A percentile compares a stretch with the other conserved stretches of the same genome.
Evolutionary conservation across 2,797 vertebrate genomes (phyloP).

Genomic region (Protonibea diacanthus): DNA sequence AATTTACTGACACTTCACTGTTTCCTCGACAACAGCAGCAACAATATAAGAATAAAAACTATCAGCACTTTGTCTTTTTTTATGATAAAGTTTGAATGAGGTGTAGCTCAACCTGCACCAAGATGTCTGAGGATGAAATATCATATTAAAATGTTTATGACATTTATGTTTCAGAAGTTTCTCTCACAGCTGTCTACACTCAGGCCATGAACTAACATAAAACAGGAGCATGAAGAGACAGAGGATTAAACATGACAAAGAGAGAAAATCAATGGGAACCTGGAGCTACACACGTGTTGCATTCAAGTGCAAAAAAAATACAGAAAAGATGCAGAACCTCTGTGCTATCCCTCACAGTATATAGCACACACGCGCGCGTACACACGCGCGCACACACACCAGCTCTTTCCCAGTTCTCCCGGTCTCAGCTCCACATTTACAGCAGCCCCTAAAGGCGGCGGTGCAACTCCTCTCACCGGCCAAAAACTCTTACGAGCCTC

Average conservation of each 20-base stretch:
- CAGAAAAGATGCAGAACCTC: conserved; percentile 11
- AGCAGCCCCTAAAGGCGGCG: conserved; percentile 54
- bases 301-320: conserved; percentile 51
- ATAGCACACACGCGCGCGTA: background rate
- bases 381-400: conserved; percentile 5
- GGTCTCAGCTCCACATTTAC: conserved; percentile 55
- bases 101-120: background rate
- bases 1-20: background rate
- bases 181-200: background rate
- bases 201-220: background rate
- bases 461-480: conserved; percentile 44
- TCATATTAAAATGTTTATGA: background rate
- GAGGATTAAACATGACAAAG: background rate
- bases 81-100: background rate
- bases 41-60: background rate
- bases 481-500: conserved; percentile 33
- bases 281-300: conserved; percentile 57
- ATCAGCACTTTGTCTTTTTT: background rate
- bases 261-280: background rate
- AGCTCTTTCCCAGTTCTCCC: conserved; percentile 36
- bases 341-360: conserved; percentile 19
- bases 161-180: background rate
- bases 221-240: background rate
- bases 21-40: conserved; percentile 1
- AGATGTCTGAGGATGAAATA: background rate